phyloP scores from a whole-genome alignment of 1,140 invertebrate genomes.

The Drosophila eugracilis region DNA sequence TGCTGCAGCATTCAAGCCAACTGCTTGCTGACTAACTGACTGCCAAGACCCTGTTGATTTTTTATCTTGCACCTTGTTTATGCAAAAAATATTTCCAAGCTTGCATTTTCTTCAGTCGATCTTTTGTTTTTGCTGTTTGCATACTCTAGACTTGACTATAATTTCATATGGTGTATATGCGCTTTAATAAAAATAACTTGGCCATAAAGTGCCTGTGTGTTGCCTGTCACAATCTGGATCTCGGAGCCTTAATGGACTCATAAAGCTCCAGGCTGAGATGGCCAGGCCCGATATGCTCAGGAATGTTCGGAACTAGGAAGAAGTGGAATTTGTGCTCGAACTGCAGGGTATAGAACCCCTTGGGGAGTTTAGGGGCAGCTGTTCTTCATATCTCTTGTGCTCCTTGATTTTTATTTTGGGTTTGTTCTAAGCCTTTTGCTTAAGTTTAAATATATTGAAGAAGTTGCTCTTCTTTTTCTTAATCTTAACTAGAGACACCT shows the following conservation, averaged over 20 bases:
- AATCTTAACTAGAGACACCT: too few species aligned
- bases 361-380: background rate
- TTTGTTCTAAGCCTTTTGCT: too few species aligned
- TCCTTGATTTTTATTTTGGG: background rate
- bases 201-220: constrained; percentile 24
- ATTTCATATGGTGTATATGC: constrained; percentile 52
- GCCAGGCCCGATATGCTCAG: constrained; percentile 10
- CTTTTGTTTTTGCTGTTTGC: constrained; percentile 12
- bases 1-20: constrained; percentile 30
- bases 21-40: constrained; percentile 50
- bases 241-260: constrained; percentile 44
- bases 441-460: background rate
- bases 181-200: constrained; percentile 63
- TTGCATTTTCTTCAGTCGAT: constrained; percentile 48
- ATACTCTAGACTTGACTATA: constrained; percentile 51
- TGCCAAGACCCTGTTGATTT: constrained; percentile 32
- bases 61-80: constrained; percentile 74
- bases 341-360: background rate
- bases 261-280: constrained; percentile 38
- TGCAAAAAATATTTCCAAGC: constrained; percentile 68
- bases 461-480: background rate
- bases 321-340: background rate
- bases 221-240: constrained; percentile 50
- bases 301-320: constrained; percentile 22
- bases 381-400: background rate